These are phyloP conservation scores for Sebastes baramenuke DNA, from an alignment of 2,797 vertebrate genomes.

Conservation along the genomic window DNA sequence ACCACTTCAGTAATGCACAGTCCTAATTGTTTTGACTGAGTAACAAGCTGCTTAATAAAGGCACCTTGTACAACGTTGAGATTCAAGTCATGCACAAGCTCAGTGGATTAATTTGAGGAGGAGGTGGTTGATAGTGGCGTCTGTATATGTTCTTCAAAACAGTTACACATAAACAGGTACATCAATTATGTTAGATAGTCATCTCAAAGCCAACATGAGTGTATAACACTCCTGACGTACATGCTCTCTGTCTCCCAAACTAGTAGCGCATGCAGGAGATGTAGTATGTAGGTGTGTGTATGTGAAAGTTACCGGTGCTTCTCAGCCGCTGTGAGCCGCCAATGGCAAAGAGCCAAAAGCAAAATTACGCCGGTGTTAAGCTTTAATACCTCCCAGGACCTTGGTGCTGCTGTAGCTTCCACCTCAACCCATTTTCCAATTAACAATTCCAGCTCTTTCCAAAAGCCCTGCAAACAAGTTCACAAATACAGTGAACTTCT, in stretches of 20 bases:
- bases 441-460: conserved; percentile 12
- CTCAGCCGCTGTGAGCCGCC: neutral
- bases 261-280: conserved; percentile 4
- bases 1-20: conserved; percentile 74
- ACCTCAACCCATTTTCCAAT: conserved; percentile 31
- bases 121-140: neutral
- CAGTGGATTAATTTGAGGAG: conserved; percentile 55
- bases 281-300: neutral
- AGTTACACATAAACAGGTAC: conserved; percentile 9
- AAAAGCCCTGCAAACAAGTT: conserved; percentile 1
- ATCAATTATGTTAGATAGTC: neutral
- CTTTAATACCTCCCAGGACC: conserved; percentile 24
- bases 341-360: conserved; percentile 23
- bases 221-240: neutral
- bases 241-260: neutral
- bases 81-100: conserved; percentile 79
- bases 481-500: neutral
- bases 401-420: conserved; percentile 1
- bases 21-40: conserved; percentile 83
- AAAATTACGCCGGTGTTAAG: conserved; percentile 30
- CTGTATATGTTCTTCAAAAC: conserved; percentile 19
- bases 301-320: neutral
- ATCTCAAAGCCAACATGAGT: neutral
- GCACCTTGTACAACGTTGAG: conserved; percentile 74
- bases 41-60: conserved; percentile 82